Conservation (phyloP, 2,888 invertebrate species). For the Pammene fasciana region DNA sequence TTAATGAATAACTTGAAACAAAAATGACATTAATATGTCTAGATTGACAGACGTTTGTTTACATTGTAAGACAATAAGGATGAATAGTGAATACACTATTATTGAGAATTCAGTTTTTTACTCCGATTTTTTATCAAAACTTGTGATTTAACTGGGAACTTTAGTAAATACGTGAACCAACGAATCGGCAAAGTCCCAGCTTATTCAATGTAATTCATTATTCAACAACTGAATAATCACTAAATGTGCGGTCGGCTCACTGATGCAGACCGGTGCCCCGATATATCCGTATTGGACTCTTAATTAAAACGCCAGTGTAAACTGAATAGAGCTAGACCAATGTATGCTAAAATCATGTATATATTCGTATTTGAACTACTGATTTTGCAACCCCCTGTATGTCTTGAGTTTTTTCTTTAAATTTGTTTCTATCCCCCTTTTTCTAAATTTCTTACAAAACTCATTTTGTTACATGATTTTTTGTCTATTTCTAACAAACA, state of each 20-base stretch:
- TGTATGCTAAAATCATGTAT: not conserved
- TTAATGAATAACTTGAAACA: no score
- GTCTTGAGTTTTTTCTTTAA: not conserved
- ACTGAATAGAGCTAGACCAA: conserved; percentile 8
- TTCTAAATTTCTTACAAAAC: no score
- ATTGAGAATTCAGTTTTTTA: no score
- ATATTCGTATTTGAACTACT: not conserved
- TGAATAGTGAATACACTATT: no score
- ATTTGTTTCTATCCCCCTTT: no score
- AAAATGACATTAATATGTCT: no score
- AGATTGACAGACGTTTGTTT: no score
- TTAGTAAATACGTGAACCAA: not conserved
- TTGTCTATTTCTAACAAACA: no score
- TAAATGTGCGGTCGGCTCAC: conserved; percentile 25
- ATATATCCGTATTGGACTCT: conserved; percentile 17
- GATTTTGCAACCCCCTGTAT: not conserved
- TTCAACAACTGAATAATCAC: conserved; percentile 19
- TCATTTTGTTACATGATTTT: no score
- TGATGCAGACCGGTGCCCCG: conserved; percentile 14
- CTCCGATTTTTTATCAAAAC: no score
- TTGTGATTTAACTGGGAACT: no score
- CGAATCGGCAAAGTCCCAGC: conserved; percentile 1
- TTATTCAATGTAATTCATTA: conserved; percentile 20
- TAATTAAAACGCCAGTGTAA: conserved; percentile 21
- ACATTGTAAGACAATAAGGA: no score